Conservation (phyloP, 1,140 invertebrate genomes). For the Pogonomyrmex barbatus region DNA sequence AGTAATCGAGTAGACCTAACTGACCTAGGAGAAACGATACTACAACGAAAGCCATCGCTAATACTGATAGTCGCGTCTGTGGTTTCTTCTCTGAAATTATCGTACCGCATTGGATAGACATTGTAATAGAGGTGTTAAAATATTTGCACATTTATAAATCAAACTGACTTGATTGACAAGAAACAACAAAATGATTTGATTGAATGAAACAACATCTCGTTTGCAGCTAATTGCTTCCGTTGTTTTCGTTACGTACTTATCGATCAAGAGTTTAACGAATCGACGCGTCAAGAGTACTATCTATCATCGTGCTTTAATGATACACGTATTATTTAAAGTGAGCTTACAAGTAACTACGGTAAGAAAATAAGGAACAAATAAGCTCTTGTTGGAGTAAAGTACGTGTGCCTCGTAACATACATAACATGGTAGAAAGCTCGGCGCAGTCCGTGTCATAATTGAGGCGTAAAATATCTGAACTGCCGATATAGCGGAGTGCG, state of each 20-base stretch:
- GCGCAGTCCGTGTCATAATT: not conserved
- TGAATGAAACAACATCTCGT: not conserved
- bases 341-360: not conserved
- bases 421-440: not conserved
- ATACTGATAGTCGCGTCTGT: not conserved
- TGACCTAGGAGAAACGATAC: constrained; percentile 72
- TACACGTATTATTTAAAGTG: not conserved
- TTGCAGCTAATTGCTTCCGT: not conserved
- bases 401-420: not conserved
- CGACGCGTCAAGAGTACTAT: not conserved
- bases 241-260: not conserved
- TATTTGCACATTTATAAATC: not conserved
- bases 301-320: not conserved
- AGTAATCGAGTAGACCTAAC: constrained; percentile 53
- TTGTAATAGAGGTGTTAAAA: not conserved
- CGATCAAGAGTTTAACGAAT: not conserved
- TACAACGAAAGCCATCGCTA: constrained; percentile 42
- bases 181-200: not conserved
- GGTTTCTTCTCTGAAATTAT: not conserved
- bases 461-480: constrained; percentile 33
- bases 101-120: not conserved
- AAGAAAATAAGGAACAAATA: not conserved
- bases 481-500: constrained; percentile 40
- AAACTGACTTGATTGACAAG: not conserved
- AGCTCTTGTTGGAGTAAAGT: not conserved